A percentile compares a stretch with the other conserved stretches of the same genome.
Evolutionary conservation across 2,888 invertebrate species (phyloP).

Genomic region (Lycaena phlaeas): DNA sequence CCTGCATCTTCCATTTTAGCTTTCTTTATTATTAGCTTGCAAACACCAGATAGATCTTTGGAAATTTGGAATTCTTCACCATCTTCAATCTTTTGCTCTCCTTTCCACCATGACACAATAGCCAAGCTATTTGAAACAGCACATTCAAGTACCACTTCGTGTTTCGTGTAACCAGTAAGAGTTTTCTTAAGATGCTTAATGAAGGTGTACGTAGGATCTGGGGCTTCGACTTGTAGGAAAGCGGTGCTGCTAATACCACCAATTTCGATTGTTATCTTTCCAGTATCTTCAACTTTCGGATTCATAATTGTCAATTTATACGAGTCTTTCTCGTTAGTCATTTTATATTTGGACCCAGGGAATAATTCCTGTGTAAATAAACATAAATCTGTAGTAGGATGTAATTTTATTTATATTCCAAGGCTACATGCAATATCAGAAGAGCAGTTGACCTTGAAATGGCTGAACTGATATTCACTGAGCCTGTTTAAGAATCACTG

Average conservation of each 20-base stretch:
- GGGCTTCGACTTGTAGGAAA: slow-evolving; percentile 96
- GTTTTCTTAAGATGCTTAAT: slow-evolving; percentile 91
- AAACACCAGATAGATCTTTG: slow-evolving; percentile 93
- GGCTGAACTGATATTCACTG: too few species aligned
- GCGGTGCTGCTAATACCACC: slow-evolving; percentile 90
- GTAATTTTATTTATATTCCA: too few species aligned
- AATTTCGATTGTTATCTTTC: slow-evolving; percentile 96
- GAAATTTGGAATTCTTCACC: slow-evolving; percentile 89
- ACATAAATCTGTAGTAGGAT: slow-evolving; percentile 8
- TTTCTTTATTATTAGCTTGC: slow-evolving; percentile 88
- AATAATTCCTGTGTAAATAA: slow-evolving; percentile 87
- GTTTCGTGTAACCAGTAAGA: slow-evolving; percentile 90
- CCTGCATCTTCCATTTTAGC: slow-evolving; percentile 89
- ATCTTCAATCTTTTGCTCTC: slow-evolving; percentile 84
- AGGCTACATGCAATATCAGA: too few species aligned
- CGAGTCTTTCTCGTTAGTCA: slow-evolving; percentile 91
- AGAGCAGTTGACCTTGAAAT: too few species aligned
- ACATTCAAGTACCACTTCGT: slow-evolving; percentile 94
- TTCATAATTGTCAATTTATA: slow-evolving; percentile 91
- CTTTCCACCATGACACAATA: slow-evolving; percentile 94
- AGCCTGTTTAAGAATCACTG: too few species aligned
- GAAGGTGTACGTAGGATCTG: slow-evolving; percentile 95
- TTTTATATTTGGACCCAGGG: slow-evolving; percentile 96
- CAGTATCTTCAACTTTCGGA: slow-evolving; percentile 97
- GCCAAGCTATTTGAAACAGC: slow-evolving; percentile 95